phyloP scores from a whole-genome alignment of 2,888 invertebrate genomes.

The Drosophila yooni region DNA sequence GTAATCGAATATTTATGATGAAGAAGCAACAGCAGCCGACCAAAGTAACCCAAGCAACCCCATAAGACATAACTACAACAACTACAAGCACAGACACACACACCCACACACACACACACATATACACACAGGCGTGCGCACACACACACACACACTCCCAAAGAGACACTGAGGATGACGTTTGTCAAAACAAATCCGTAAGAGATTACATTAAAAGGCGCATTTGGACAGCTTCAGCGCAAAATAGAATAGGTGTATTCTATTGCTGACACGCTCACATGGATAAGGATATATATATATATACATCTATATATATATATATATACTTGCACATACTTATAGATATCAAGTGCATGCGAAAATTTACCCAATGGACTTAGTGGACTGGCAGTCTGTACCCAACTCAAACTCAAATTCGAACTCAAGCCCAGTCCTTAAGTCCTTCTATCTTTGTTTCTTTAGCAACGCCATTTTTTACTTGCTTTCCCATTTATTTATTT shows the following conservation, averaged over 20 bases:
- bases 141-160: not conserved
- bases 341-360: conserved; percentile 31
- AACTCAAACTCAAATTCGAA: conserved; percentile 37
- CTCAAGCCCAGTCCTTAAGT: conserved; percentile 47
- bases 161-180: conserved; percentile 27
- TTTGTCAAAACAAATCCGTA: conserved; percentile 80
- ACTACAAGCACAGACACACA: conserved; percentile 26
- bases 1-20: conserved; percentile 79
- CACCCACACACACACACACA: conserved; percentile 37
- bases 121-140: no score
- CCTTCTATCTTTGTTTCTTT: conserved; percentile 34
- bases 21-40: conserved; percentile 27
- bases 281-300: not conserved
- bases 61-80: conserved; percentile 34
- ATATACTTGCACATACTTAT: conserved; percentile 17
- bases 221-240: conserved; percentile 81
- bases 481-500: not conserved
- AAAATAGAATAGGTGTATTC: conserved; percentile 68
- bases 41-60: conserved; percentile 21
- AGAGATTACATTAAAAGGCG: conserved; percentile 81
- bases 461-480: conserved; percentile 22
- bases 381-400: conserved; percentile 60
- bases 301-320: not conserved
- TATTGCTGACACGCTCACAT: conserved; percentile 12
- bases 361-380: conserved; percentile 70